phyloP scores from a whole-genome alignment of 2,888 invertebrate genomes.

The Sminthurides aquaticus region DNA sequence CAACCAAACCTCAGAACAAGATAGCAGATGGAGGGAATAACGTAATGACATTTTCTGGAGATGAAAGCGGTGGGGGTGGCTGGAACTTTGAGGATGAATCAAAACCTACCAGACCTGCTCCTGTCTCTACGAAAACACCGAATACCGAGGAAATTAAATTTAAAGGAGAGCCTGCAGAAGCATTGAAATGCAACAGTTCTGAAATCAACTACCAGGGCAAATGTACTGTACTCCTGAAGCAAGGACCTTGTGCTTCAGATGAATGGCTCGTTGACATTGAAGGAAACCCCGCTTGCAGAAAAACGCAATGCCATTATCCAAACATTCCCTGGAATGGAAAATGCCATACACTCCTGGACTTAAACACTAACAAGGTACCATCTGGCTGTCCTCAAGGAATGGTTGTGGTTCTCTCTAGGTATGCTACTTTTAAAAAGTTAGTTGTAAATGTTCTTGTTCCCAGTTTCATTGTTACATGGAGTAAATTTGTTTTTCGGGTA shows the following conservation, averaged over 20 bases:
- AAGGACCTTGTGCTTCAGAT: conserved; percentile 24
- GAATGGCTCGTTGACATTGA: conserved; percentile 34
- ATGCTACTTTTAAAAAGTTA: too few relatives aligned
- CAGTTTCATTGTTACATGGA: not conserved
- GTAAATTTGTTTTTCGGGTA: not conserved
- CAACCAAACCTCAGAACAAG: too few relatives aligned
- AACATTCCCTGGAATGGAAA: conserved; percentile 6
- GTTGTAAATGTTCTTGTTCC: too few relatives aligned
- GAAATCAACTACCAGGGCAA: conserved; percentile 15
- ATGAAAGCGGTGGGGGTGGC: too few relatives aligned
- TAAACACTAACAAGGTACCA: not conserved
- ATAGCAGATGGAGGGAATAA: too few relatives aligned
- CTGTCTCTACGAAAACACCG: not conserved
- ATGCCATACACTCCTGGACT: conserved; percentile 1
- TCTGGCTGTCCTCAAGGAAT: conserved; percentile 28
- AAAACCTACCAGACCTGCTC: not conserved
- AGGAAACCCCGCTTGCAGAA: not conserved
- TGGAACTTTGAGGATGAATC: not conserved
- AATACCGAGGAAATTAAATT: too few relatives aligned
- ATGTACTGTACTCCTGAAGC: conserved; percentile 27
- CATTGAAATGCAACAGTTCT: not conserved
- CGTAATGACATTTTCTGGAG: too few relatives aligned
- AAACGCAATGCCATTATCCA: conserved; percentile 10
- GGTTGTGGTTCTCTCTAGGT: conserved; percentile 25
- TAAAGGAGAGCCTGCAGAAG: too few relatives aligned